Conservation (phyloP, 2,888 invertebrate species). For the Tetramorium bicarinatum region DNA sequence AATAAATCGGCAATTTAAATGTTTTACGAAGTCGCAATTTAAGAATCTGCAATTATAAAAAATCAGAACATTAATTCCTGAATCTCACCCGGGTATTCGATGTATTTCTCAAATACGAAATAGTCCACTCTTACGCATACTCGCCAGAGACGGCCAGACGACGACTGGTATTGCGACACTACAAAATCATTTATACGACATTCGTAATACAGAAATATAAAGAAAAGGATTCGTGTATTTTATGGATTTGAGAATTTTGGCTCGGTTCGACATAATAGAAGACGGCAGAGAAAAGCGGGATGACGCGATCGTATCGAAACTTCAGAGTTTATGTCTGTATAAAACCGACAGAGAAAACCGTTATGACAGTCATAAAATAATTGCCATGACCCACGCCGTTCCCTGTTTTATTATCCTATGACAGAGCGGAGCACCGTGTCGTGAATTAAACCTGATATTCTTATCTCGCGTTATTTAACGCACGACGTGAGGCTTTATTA, state of each 20-base stretch:
- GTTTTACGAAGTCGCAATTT: not conserved
- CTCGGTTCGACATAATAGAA: not conserved
- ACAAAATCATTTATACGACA: not conserved
- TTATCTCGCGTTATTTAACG: constrained; percentile 17
- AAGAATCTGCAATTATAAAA: not conserved
- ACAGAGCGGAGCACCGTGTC: not conserved
- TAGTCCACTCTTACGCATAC: not conserved
- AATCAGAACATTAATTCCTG: not conserved
- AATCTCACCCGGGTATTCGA: not conserved
- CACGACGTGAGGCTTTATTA: not conserved
- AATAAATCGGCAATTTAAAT: not conserved
- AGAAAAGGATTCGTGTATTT: constrained; percentile 33
- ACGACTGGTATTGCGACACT: not conserved
- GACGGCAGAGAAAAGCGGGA: not conserved
- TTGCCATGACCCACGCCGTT: not conserved
- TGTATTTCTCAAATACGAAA: not conserved
- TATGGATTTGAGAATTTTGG: constrained; percentile 33
- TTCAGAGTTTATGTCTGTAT: constrained; percentile 30
- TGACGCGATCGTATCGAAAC: constrained; percentile 22
- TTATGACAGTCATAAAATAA: constrained; percentile 44
- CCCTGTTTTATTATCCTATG: not conserved
- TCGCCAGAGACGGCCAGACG: no score
- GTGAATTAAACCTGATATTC: constrained; percentile 10
- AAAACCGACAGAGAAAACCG: not conserved
- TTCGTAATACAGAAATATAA: not conserved